Evolutionary conservation across 2,888 invertebrate genomes (phyloP), one percentile per base, ranked within the genome.

Genomic region (Cephus nigrinus): DNA sequence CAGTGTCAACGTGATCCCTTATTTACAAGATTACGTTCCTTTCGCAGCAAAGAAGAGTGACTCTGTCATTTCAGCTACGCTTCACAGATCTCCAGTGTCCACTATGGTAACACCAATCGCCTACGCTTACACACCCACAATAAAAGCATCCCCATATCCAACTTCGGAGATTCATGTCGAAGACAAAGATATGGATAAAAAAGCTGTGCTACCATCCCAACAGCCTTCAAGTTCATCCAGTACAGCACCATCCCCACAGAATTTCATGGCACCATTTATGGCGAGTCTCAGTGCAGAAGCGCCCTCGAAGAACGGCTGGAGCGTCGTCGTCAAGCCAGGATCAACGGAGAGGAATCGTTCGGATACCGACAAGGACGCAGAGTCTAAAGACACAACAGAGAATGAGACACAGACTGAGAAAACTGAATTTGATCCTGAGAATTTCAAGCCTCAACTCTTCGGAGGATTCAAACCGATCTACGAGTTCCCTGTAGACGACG

Each of bases 401-500:
- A 80, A 80, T 30, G 82, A 85, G 83, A 85, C 68, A 83, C 88
- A 35, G 83, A 85, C 77, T 30, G 84, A 80, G 78, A 86, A 68
- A 83, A 84, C 76, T 1, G 92, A 93, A 79, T 95, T 95, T 83
- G 94, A 95, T 85, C 92, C 94, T 9, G 94, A 95, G 82, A 94
- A 93, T 82, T 95, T 95, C 83, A 94, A 94, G 82, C 95, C 95
- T 0, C 94, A 95, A 84, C 88, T 95, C 31, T 94, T 94, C 82
- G 94, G 95, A 4, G 95, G 95, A 0, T 95, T 95, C 84, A 94
- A 94, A 84, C 95, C 95, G 0, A 94, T 95, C 76, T 96, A 96
- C 87, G 90, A 91, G 76, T 91, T 91, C 71, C 90, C 90, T 0
- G 77, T 82, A 4, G 87, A 89, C 31, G 82, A 85, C 9, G 84